Percentiles rank a stretch among this genome's conserved stretches.
Evolutionary conservation across 2,888 invertebrate species (phyloP).

Genomic region (Exocentrus adspersus): DNA sequence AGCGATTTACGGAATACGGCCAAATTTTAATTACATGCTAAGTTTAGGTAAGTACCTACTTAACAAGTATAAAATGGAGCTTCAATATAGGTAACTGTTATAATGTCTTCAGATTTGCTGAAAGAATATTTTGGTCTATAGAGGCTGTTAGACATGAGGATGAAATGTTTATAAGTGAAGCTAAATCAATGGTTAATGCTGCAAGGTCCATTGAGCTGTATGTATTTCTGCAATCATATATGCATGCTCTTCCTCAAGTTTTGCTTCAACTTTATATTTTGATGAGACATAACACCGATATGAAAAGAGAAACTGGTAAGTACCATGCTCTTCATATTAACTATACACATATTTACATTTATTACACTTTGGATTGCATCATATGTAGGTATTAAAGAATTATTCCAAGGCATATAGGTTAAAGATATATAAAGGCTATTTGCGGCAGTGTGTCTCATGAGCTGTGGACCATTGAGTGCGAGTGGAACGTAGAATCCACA

Average conservation of each 20-base stretch:
- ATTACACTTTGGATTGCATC: no score
- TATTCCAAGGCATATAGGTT: no score
- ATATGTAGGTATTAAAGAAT: no score
- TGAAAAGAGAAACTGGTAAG: conserved; percentile 73
- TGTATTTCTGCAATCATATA: conserved; percentile 80
- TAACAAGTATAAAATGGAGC: no score
- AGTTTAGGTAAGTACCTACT: no score
- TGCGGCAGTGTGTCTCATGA: no score
- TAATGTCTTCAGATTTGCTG: conserved; percentile 69
- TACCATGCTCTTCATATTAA: neutral
- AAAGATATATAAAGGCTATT: no score
- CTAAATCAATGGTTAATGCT: conserved; percentile 69
- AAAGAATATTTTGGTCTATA: conserved; percentile 79
- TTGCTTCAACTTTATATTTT: conserved; percentile 74
- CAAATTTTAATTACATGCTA: no score
- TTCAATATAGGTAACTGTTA: no score
- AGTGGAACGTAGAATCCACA: no score
- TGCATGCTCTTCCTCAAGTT: conserved; percentile 80
- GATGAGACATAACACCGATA: conserved; percentile 67
- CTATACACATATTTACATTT: conserved; percentile 7
- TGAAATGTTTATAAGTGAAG: conserved; percentile 69
- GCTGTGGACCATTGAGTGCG: no score
- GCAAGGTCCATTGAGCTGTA: conserved; percentile 80
- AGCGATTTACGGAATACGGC: no score
- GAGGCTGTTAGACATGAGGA: conserved; percentile 74